Evolutionary conservation across 92 coral and sea anemone species (phyloP).

Genomic region (Ricordea florida): DNA sequence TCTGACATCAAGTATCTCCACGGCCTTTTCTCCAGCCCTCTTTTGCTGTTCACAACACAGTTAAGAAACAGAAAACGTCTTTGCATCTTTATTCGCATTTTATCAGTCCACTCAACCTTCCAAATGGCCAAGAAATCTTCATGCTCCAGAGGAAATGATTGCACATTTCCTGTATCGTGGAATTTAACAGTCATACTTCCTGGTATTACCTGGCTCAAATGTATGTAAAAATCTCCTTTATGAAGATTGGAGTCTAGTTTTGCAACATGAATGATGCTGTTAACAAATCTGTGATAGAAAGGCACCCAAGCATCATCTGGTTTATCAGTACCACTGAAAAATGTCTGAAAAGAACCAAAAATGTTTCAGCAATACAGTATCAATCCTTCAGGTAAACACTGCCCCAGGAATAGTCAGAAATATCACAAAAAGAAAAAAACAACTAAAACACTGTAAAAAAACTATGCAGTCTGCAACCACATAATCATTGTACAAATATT

Average conservation of each 20-base stretch:
- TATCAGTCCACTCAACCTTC: conserved; percentile 87
- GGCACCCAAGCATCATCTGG: conserved; percentile 94
- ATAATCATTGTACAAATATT: no score
- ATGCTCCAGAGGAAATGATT: conserved; percentile 80
- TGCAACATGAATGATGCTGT: conserved; percentile 73
- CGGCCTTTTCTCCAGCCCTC: conserved; percentile 88
- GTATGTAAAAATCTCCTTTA: conserved; percentile 94
- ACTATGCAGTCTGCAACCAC: no score
- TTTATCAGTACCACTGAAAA: conserved; percentile 71
- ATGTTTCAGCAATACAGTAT: no score
- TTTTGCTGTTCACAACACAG: conserved; percentile 80
- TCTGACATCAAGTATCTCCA: conserved; percentile 97
- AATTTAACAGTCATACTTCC: conserved; percentile 87
- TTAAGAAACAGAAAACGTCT: conserved; percentile 91
- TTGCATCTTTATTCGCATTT: conserved; percentile 75
- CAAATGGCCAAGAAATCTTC: conserved; percentile 80
- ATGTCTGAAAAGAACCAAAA: conserved; percentile 56
- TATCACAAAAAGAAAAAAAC: no score
- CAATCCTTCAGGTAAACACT: no score
- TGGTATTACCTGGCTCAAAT: conserved; percentile 82
- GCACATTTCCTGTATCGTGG: conserved; percentile 78
- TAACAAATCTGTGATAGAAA: conserved; percentile 90
- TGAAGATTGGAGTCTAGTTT: conserved; percentile 72
- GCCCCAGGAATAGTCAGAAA: no score
- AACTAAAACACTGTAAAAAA: no score